Evolutionary conservation across 1,140 invertebrate genomes (phyloP), one percentile per base, ranked within the genome.

Genomic region (Globodera ellingtonae): DNA sequence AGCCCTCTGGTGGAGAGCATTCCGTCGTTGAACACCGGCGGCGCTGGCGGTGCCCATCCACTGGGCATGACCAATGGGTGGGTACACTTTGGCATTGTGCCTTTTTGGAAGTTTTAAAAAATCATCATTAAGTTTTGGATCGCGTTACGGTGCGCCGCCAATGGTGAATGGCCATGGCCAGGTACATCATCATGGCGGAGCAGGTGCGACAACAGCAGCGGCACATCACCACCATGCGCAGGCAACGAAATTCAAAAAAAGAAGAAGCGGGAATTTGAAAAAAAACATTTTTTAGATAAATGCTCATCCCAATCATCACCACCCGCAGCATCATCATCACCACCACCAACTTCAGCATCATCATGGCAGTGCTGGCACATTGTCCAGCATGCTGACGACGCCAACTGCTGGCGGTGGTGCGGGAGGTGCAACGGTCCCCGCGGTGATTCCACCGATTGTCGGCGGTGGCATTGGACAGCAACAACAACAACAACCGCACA

Each of bases 1-100:
- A 46, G 50, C n/a, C 44, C 21, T 21, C 24, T 52, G 13, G 65
- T 18, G 75, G 48, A 13, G 18, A 46, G 52, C 10, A 10, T 75
- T 18, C 35, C 52, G 52, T 21, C 44, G 21, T n/a, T 76, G 74
- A 47, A 66, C 74, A 76, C 59, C n/a, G 44, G 62, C 21, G 69
- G 69, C 67, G 52, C 18, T 52, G 6, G 6, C 46, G 15, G 56
- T 8, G 48, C 72, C 18, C 9, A 35, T 72, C 6, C 72, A 35
- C 21, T 50, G 24, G 46, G 48, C 18, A 46, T 77, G 4, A 6
- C 46, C 65, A 77, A 77, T 47, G 75, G 75, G 46, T 66, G 48
- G 24, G 7, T 70, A 47, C 66, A 44, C 8, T 67, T 21, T 8
- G 66, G n/a, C 66, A 9, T 44, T 15, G 6, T 21, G 66, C n/a